Base-by-base conservation (phyloP, 2,888 invertebrate species). In the Cheiracanthium punctorium region DNA sequence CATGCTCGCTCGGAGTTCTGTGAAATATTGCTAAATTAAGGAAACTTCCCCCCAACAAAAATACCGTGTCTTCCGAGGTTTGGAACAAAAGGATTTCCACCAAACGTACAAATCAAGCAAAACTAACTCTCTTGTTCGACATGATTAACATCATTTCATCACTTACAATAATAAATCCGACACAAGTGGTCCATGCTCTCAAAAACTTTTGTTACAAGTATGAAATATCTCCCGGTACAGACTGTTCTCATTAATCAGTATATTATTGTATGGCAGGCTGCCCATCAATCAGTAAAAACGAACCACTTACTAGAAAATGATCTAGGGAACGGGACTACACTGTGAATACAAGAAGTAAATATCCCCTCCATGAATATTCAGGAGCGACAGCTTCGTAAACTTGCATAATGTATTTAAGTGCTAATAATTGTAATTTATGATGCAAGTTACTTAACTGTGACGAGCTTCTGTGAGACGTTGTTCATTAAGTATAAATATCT, bases 151-250 rank as follows among this genome's bases (percentile, higher is more conserved):
- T 58, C 58, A 24, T 58, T 58, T 58, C 58, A 24, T 58, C 58
- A 58, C 58, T 58, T 58, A 20, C 58, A 58, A 58, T 58, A 58
- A 58, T 58, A 58, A 58, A 58, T 58, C 58, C 58, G 58, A 24
- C 58, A 58, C 58, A 58, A 58, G 24, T 24, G 24, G 58, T 58
- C 58, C 58, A 24, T 5, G 58, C 24, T 5, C 58, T 58, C 58
- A 58, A 58, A 58, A 58, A 58, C 58, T 58, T 58, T 58, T 58
- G 58, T 58, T 58, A 58, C 58, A 58, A n/a, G 58, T 5, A 58
- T 58, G 58, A 58, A 58, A 58, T 58, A 58, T 58, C 58, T 58
- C 24, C 58, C 24, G 4, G 17, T 24, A 58, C 5, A 58, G 58
- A 5, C 24, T n/a, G 58, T 7, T n/a, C 24, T 58, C 58, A 58